A percentile compares a stretch with the other conserved stretches of the same genome.
These are phyloP conservation scores for Thalassophryne amazonica DNA, from an alignment of 2,797 vertebrate species.

Conservation along the genomic window DNA sequence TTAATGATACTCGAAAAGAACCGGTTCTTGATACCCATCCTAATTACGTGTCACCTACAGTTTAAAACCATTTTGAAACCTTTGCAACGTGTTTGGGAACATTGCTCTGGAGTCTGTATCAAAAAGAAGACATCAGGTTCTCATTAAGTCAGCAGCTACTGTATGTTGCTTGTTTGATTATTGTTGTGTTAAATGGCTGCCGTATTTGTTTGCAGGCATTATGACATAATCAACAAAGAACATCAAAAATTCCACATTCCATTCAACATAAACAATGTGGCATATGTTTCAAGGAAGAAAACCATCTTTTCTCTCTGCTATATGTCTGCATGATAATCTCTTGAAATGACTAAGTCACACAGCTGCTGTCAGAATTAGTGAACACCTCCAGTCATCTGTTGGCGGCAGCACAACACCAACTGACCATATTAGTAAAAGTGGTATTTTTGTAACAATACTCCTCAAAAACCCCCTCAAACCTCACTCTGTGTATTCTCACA, in stretches of 20 bases:
- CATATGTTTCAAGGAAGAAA: not conserved
- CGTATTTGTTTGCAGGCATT: too few species aligned
- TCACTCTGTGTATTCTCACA: conserved; percentile 35
- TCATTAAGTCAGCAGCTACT: too few species aligned
- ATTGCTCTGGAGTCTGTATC: too few species aligned
- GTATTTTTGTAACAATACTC: conserved; percentile 40
- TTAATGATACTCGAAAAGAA: too few species aligned
- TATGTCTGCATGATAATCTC: not conserved
- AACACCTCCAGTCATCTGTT: not conserved
- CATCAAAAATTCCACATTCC: conserved; percentile 28
- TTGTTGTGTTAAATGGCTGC: too few species aligned
- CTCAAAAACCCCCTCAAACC: conserved; percentile 26
- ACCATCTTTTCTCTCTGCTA: not conserved
- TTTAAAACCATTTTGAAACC: too few species aligned
- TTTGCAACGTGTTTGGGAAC: too few species aligned
- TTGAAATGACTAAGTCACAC: not conserved
- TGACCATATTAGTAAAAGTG: conserved; percentile 22
- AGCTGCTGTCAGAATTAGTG: not conserved
- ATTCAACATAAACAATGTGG: conserved; percentile 11
- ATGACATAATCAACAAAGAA: conserved; percentile 50
- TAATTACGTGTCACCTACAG: too few species aligned
- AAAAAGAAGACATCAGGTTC: too few species aligned
- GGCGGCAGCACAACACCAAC: not conserved
- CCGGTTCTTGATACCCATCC: too few species aligned
- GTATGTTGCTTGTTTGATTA: too few species aligned